phyloP scores from a whole-genome alignment of 2,113 vertebrate species.

The Alectura lathami region DNA sequence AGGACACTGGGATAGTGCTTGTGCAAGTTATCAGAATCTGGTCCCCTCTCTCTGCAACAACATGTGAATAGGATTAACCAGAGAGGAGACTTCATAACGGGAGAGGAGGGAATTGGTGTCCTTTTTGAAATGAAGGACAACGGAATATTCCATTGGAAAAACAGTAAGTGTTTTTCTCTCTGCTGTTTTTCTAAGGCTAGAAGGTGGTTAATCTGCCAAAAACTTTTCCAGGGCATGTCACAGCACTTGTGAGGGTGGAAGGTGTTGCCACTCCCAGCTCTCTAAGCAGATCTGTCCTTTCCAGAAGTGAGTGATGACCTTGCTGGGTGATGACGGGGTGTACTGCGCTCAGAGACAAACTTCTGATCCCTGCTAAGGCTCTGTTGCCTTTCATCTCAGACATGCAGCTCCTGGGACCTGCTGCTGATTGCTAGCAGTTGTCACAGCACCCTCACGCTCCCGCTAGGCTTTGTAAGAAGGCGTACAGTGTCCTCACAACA shows the following conservation, averaged over 20 bases:
- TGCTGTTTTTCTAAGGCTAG: not conserved
- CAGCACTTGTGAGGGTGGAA: not conserved
- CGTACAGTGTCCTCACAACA: not conserved
- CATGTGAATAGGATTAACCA: not conserved
- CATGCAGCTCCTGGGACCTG: not conserved
- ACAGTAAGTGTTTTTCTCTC: not conserved
- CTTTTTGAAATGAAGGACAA: not conserved
- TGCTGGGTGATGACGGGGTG: rapidly evolving
- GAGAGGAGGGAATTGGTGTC: not conserved
- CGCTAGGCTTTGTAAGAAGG: not conserved
- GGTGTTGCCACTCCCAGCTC: not conserved
- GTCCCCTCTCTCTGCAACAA: not conserved
- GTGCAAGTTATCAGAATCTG: not conserved
- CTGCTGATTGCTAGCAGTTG: not conserved
- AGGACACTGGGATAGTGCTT: not conserved
- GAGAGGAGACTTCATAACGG: not conserved
- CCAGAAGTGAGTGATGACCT: not conserved
- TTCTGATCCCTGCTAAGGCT: not conserved
- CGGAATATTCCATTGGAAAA: not conserved
- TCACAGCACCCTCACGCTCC: not conserved
- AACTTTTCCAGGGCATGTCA: not conserved
- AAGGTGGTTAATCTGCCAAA: not conserved
- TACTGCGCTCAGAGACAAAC: not conserved
- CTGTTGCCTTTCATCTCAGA: not conserved
- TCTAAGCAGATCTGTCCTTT: not conserved